These are phyloP conservation scores for Drosophila neonasuta DNA, from an alignment of 2,888 invertebrate genomes.

Conservation along the genomic window DNA sequence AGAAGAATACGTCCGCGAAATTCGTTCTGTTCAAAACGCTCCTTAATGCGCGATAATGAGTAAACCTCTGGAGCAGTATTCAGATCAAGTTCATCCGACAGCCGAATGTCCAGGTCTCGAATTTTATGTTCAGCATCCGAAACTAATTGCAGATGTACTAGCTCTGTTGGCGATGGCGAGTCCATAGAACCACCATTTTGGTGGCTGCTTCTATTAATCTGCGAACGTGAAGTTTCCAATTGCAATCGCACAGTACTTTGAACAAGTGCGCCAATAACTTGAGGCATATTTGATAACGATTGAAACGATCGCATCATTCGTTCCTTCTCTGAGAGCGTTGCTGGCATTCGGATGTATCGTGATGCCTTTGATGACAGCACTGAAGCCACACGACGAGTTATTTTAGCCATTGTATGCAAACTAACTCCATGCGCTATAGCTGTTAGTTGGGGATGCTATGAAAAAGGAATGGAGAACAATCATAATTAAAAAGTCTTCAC, in stretches of 20 bases:
- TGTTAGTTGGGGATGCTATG: conserved; percentile 70
- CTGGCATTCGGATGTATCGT: conserved; percentile 78
- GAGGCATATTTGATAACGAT: conserved; percentile 73
- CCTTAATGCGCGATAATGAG: conserved; percentile 69
- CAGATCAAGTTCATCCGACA: conserved; percentile 41
- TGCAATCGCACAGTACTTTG: conserved; percentile 65
- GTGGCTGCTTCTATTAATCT: conserved; percentile 16
- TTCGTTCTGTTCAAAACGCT: conserved; percentile 78
- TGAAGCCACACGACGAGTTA: conserved; percentile 71
- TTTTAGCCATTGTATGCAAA: conserved; percentile 70
- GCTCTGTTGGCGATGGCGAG: conserved; percentile 34
- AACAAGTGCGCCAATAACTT: conserved; percentile 74
- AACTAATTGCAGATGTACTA: conserved; percentile 69
- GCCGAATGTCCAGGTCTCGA: conserved; percentile 72
- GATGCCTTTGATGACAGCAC: conserved; percentile 76
- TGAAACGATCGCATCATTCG: conserved; percentile 74
- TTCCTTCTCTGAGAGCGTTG: conserved; percentile 77
- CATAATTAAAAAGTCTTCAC: background rate
- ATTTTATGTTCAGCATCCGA: conserved; percentile 75
- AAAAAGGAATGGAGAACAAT: background rate
- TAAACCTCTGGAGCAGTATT: conserved; percentile 63
- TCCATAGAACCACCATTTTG: conserved; percentile 2
- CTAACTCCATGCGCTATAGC: conserved; percentile 71
- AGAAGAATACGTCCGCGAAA: conserved; percentile 76
- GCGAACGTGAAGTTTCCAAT: conserved; percentile 28